Conservation (phyloP, 2,113 vertebrate genomes). For the Perognathus longimembris region DNA sequence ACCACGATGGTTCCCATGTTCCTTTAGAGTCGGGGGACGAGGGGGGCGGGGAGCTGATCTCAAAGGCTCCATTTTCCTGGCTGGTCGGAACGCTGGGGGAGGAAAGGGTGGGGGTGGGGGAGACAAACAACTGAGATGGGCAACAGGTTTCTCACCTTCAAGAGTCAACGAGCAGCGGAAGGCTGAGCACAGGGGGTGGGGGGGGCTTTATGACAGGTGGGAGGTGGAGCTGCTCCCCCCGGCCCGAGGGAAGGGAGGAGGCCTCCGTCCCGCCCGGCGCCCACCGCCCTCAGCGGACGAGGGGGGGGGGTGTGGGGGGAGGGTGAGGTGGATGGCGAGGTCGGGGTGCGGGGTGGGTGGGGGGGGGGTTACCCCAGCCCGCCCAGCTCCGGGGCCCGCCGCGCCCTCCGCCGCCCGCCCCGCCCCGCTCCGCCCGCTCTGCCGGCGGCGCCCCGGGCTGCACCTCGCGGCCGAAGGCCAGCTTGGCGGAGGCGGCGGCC, state of each 20-base stretch:
- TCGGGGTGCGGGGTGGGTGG: too few relatives aligned
- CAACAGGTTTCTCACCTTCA: slow-evolving; percentile 11
- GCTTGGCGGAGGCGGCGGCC: slow-evolving; percentile 92
- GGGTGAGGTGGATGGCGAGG: too few relatives aligned
- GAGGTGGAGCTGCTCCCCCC: not conserved
- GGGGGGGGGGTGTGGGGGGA: too few relatives aligned
- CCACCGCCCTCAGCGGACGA: not conserved
- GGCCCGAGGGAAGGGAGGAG: not conserved
- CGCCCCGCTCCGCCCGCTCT: not conserved
- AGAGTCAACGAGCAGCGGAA: slow-evolving; percentile 12
- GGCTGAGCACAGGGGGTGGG: not conserved
- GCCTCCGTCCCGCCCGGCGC: not conserved
- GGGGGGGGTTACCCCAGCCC: not conserved
- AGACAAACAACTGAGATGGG: not conserved
- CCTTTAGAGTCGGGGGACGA: too few relatives aligned
- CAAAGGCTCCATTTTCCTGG: too few relatives aligned
- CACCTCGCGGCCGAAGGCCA: slow-evolving; percentile 90
- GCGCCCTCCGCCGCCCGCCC: not conserved
- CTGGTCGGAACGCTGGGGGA: too few relatives aligned
- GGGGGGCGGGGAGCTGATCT: too few relatives aligned
- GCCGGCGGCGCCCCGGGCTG: slow-evolving; percentile 8
- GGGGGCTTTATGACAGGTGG: not conserved
- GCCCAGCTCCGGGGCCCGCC: not conserved
- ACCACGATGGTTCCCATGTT: too few relatives aligned
- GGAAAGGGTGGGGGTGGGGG: too few relatives aligned